Evolutionary conservation across 2,888 invertebrate species (phyloP), one percentile per base, ranked within the genome.

Genomic region (Sminthurides aquaticus): DNA sequence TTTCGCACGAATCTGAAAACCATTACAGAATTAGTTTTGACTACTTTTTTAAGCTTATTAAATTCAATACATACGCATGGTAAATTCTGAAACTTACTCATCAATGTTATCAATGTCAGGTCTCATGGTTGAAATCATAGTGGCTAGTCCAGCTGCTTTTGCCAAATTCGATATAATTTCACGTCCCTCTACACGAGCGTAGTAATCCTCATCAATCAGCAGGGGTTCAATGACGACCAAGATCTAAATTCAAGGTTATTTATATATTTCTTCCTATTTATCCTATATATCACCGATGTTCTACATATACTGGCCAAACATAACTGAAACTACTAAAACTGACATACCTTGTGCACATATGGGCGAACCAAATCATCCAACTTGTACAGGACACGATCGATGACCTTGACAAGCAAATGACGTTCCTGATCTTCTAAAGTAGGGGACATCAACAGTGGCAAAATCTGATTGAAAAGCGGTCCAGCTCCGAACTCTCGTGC

Each of bases 111-210:
- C 99, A 76, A 99, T 99, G 82, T 99, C 99, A 0, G 99, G 99
- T 78, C 99, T 84, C 99, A 99, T 99, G 0, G 99, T 99, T 2
- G 98, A 98, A 77, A 99, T 99, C 99, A 99, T 99, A 18, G 99
- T 99, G 2, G 99, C 99, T 64, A 99, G 81, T 64, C 99, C 99
- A 2, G 99, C 99, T 1, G 99, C 99, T 82, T 99, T 99, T 0
- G 99, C 98, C 77, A 99, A 82, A 80, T 99, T 99, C 0, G 96
- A 97, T 77, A 99, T 99, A 75, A 99, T 99, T 81, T 99, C 99
- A 77, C 99, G 85, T 73, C 98, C 99, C 80, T 99, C 99, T 8
- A 99, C 99, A 78, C 99, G 90, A 27, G 99, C 99, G 79, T 99
- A 99, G 81, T 99, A 99, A 80, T 99, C 99, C 84, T 99, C 99